Evolutionary conservation across 2,888 invertebrate species (phyloP).

Genomic region (Sinhomidia bicolor): DNA sequence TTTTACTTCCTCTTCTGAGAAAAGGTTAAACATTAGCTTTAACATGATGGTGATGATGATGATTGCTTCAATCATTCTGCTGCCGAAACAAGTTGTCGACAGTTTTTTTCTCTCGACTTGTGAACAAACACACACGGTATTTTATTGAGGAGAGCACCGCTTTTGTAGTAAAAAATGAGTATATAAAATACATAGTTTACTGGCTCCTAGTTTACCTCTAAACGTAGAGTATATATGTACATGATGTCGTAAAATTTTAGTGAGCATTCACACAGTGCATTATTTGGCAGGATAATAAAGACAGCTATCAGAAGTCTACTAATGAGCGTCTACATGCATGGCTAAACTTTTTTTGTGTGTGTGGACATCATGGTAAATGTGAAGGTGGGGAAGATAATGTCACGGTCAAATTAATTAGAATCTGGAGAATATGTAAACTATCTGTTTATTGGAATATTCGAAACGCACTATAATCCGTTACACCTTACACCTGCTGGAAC

Average conservation of each 20-base stretch:
- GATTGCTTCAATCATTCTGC: constrained; percentile 1
- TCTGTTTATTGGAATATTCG: neutral
- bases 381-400: constrained; percentile 34
- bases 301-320: neutral
- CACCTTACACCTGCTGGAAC: too few species aligned
- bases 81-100: neutral
- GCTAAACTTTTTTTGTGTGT: neutral
- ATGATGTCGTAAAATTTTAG: neutral
- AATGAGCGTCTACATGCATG: neutral
- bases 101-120: too few species aligned
- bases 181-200: too few species aligned
- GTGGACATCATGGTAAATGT: neutral
- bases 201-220: neutral
- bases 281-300: neutral
- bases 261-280: too few species aligned
- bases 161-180: too few species aligned
- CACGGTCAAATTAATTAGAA: constrained; percentile 49
- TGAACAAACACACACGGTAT: too few species aligned
- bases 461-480: too few species aligned
- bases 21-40: neutral
- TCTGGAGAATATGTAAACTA: neutral
- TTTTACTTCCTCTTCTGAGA: neutral
- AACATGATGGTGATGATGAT: neutral
- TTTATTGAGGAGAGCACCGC: neutral
- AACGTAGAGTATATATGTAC: neutral